phyloP scores from a whole-genome alignment of 2,113 vertebrate species.

The Vicugna pacos region DNA sequence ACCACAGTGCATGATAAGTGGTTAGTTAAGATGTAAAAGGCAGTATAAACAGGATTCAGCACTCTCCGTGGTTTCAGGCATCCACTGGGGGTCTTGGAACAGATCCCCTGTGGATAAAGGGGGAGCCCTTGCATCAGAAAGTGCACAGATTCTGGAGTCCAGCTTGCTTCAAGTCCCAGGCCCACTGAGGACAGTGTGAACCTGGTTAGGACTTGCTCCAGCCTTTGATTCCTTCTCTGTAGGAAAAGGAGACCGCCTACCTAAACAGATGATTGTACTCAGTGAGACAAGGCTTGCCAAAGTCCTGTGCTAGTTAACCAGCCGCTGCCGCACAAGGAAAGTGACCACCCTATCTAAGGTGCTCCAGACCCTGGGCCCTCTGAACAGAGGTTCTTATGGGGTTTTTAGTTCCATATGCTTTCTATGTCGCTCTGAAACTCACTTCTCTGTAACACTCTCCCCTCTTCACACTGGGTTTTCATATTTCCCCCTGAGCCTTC shows the following conservation, averaged over 20 bases:
- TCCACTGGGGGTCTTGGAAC: neutral
- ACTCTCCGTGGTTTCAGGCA: neutral
- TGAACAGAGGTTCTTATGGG: too few relatives aligned
- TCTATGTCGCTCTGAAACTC: neutral
- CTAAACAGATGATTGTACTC: neutral
- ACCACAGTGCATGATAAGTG: neutral
- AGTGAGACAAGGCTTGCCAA: neutral
- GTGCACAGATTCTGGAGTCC: neutral
- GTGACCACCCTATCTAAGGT: rapidly evolving
- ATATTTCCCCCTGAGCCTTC: neutral
- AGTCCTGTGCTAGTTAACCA: neutral
- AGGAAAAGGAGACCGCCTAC: too few relatives aligned
- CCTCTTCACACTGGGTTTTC: neutral
- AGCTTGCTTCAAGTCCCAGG: neutral
- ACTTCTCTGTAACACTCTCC: neutral
- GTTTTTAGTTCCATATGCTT: neutral
- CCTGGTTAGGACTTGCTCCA: neutral
- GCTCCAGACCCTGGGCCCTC: neutral
- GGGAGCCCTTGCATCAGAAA: neutral
- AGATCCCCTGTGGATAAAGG: rapidly evolving
- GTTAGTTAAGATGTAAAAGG: neutral
- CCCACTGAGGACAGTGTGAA: neutral
- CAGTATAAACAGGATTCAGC: neutral
- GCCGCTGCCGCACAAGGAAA: neutral
- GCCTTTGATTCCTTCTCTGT: neutral